Percentiles rank a stretch among this genome's conserved stretches.
phyloP scores from a whole-genome alignment of 2,888 invertebrate species.

The Pollenia griseotomentosa region DNA sequence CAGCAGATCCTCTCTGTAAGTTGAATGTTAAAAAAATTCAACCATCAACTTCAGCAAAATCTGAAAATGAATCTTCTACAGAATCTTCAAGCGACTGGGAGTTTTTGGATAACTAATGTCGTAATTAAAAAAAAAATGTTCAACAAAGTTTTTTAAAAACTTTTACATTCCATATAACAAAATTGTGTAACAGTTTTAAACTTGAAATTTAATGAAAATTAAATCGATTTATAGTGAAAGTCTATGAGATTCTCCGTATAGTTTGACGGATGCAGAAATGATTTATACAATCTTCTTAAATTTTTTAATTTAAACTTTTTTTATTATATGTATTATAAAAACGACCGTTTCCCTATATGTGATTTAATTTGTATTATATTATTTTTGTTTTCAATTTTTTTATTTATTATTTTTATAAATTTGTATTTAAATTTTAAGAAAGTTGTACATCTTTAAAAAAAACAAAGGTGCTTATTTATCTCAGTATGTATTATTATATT shows the following conservation, averaged over 20 bases:
- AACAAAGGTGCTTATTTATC: conserved; percentile 44
- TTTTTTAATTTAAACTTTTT: background rate
- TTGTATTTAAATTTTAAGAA: conserved; percentile 23
- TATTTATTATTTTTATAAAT: background rate
- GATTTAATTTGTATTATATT: conserved; percentile 13
- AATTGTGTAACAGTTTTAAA: conserved; percentile 45
- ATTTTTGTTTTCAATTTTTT: background rate
- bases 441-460: no score
- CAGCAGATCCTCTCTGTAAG: conserved; percentile 76
- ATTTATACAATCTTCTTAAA: no score
- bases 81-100: conserved; percentile 83
- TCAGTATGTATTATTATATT: conserved; percentile 29
- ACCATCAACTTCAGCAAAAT: conserved; percentile 74
- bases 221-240: background rate
- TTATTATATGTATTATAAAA: background rate
- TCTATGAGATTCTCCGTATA: background rate
- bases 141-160: background rate
- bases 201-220: conserved; percentile 1
- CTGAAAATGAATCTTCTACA: conserved; percentile 72
- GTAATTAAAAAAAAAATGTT: background rate
- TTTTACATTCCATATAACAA: conserved; percentile 53
- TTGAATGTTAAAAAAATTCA: conserved; percentile 44
- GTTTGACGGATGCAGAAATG: no score
- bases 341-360: background rate
- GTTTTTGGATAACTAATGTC: conserved; percentile 81